Evolutionary conservation across 1,140 invertebrate species (phyloP).

Genomic region (Onthophagus taurus): DNA sequence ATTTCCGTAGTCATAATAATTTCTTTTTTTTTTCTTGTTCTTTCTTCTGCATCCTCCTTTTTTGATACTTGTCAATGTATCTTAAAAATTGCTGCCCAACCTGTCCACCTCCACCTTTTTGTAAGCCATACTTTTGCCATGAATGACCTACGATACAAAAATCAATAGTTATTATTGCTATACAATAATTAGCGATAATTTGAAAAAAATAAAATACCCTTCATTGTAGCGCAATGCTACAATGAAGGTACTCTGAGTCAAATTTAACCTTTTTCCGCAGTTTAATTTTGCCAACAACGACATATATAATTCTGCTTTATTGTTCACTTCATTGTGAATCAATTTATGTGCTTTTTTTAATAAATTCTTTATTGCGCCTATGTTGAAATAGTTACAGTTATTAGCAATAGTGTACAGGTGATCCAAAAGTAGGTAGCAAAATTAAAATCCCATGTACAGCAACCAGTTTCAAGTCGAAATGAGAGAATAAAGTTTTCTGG

Average conservation of each 20-base stretch:
- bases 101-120: background rate
- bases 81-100: background rate
- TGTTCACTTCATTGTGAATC: constrained; percentile 12
- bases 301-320: constrained; percentile 14
- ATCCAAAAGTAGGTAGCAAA: too few species aligned
- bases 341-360: constrained; percentile 3
- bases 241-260: constrained; percentile 3
- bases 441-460: too few species aligned
- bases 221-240: constrained; percentile 1
- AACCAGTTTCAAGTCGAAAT: too few species aligned
- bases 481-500: too few species aligned
- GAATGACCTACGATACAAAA: background rate
- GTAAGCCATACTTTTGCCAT: background rate
- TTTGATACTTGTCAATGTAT: background rate
- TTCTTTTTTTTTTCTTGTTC: background rate
- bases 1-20: background rate
- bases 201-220: background rate
- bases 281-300: constrained; percentile 10
- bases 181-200: too few species aligned
- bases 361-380: too few species aligned
- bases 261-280: constrained; percentile 18
- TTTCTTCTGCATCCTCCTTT: background rate
- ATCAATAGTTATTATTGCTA: too few species aligned
- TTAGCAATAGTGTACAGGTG: too few species aligned
- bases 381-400: too few species aligned